Evolutionary conservation across 2,888 invertebrate genomes (phyloP).

Genomic region (Napeogenes sylphis): DNA sequence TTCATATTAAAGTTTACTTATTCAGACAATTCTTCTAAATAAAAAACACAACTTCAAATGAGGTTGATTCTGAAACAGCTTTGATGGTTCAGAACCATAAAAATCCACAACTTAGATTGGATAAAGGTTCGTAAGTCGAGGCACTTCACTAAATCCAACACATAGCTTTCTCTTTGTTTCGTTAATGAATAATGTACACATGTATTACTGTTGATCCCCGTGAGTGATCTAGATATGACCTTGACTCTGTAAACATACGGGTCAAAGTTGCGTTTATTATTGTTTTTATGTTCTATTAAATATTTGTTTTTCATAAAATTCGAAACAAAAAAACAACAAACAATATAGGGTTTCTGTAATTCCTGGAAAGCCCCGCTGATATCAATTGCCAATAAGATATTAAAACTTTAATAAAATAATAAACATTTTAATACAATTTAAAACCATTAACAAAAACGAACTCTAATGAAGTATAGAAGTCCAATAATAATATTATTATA

Average conservation of each 20-base stretch:
- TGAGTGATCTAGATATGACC: constrained; percentile 22
- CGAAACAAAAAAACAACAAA: too few species aligned
- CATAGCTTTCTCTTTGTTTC: constrained; percentile 2
- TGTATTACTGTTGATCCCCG: constrained; percentile 19
- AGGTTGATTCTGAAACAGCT: not conserved
- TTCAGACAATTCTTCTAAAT: constrained; percentile 1
- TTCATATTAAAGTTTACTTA: too few species aligned
- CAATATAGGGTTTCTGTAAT: too few species aligned
- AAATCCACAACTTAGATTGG: constrained; percentile 2
- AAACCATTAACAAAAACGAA: too few species aligned
- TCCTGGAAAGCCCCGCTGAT: too few species aligned
- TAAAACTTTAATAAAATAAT: too few species aligned
- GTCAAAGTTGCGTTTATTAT: not conserved
- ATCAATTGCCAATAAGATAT: too few species aligned
- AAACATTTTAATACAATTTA: too few species aligned
- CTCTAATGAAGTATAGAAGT: too few species aligned
- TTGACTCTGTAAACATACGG: constrained; percentile 16
- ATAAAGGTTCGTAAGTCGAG: constrained; percentile 1
- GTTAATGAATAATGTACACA: constrained; percentile 18
- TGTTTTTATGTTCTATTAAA: not conserved
- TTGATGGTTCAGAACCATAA: not conserved
- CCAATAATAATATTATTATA: too few species aligned
- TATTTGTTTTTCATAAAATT: not conserved
- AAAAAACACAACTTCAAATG: not conserved
- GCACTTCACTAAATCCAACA: not conserved